Evolutionary conservation across 1,140 invertebrate species (phyloP).

Genomic region (Heliconius hewitsoni): DNA sequence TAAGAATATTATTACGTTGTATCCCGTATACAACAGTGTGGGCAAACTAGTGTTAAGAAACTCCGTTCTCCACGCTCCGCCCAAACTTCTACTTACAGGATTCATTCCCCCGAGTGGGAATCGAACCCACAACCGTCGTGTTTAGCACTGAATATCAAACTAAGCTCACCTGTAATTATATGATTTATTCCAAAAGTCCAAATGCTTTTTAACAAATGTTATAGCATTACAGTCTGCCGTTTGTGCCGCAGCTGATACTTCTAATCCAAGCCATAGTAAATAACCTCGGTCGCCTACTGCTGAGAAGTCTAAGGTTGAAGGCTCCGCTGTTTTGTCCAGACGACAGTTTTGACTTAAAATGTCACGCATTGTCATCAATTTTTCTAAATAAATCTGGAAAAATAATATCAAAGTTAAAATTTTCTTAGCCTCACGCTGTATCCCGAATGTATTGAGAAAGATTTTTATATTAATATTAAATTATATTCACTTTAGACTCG

Average conservation of each 20-base stretch:
- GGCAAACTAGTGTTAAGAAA: too few species aligned
- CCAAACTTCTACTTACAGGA: too few species aligned
- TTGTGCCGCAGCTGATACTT: conserved; percentile 89
- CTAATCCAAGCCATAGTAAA: conserved; percentile 90
- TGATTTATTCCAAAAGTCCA: conserved; percentile 88
- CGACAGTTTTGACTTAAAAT: conserved; percentile 62
- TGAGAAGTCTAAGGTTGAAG: conserved; percentile 86
- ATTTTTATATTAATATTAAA: too few species aligned
- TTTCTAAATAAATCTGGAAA: conserved; percentile 87
- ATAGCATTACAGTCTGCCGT: conserved; percentile 84
- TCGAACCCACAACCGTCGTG: too few species aligned
- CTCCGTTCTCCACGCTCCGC: too few species aligned
- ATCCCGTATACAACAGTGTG: too few species aligned
- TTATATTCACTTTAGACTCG: too few species aligned
- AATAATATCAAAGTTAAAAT: too few species aligned
- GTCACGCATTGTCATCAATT: conserved; percentile 86
- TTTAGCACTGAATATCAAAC: background rate
- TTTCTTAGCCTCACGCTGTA: too few species aligned
- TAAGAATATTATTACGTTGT: too few species aligned
- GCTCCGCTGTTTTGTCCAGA: conserved; percentile 69
- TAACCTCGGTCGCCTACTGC: conserved; percentile 89
- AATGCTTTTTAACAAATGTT: conserved; percentile 87
- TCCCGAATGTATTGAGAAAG: too few species aligned
- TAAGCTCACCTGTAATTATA: conserved; percentile 85
- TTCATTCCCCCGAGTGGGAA: too few species aligned